These are phyloP conservation scores for Microctenopoma steveboyesi DNA, from an alignment of 2,797 vertebrate species.

Conservation along the genomic window DNA sequence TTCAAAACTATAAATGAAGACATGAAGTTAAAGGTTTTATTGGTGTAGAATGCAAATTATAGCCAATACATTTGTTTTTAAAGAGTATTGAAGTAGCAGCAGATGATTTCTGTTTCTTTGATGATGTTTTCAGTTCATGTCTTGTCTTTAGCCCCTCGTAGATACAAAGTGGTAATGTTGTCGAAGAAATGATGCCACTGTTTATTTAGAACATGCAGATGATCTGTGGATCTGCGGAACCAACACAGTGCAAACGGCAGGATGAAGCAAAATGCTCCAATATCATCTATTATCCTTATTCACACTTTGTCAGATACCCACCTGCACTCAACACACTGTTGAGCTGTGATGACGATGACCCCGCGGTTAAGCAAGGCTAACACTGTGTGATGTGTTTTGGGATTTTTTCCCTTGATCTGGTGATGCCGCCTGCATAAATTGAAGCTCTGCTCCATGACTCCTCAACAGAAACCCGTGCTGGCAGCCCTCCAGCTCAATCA, in stretches of 20 bases:
- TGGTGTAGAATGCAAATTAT: conserved; percentile 18
- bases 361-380: conserved; percentile 78
- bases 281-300: conserved; percentile 68
- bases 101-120: conserved; percentile 1
- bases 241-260: conserved; percentile 29
- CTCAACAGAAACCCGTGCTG: conserved; percentile 64
- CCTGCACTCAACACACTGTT: conserved; percentile 59
- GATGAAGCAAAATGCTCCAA: conserved; percentile 53
- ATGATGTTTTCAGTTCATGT: background rate
- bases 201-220: conserved; percentile 13
- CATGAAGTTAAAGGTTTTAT: background rate
- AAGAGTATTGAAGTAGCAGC: conserved; percentile 6
- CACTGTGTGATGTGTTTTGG: conserved; percentile 67
- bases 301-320: conserved; percentile 62
- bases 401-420: conserved; percentile 71
- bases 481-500: conserved; percentile 82
- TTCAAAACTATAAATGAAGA: conserved; percentile 17
- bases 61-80: conserved; percentile 1
- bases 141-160: background rate
- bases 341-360: conserved; percentile 60
- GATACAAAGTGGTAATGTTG: background rate
- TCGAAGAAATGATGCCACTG: no score
- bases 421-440: conserved; percentile 78
- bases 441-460: conserved; percentile 65
- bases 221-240: conserved; percentile 42